Evolutionary conservation across 2,888 invertebrate genomes (phyloP).

Genomic region (Bellardia pandia): DNA sequence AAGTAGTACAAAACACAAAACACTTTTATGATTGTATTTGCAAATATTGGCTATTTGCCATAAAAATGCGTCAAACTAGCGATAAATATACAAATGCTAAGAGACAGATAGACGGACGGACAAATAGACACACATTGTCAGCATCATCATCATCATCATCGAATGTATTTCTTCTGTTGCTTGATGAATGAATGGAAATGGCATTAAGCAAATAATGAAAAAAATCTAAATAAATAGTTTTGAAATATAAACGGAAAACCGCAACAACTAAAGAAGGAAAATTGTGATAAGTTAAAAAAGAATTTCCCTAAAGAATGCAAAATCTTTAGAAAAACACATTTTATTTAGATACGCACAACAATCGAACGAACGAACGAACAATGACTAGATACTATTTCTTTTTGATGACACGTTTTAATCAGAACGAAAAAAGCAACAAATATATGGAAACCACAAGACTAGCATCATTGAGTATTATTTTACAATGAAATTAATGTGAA

Average conservation of each 20-base stretch:
- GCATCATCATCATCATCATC: slow-evolving; percentile 2
- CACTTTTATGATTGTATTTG: not conserved
- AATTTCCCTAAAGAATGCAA: slow-evolving; percentile 47
- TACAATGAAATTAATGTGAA: slow-evolving; percentile 23
- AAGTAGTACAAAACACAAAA: not conserved
- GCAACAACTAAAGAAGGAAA: slow-evolving; percentile 13
- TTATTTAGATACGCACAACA: not conserved
- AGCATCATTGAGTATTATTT: not conserved
- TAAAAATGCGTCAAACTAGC: slow-evolving; percentile 41
- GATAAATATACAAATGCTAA: slow-evolving; percentile 33
- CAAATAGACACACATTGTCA: slow-evolving; percentile 13
- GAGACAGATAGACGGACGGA: slow-evolving; percentile 6
- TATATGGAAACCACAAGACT: not conserved
- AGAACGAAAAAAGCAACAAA: not conserved
- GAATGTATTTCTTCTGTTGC: slow-evolving; percentile 6
- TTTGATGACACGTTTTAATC: not conserved
- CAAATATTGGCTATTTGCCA: slow-evolving; percentile 59
- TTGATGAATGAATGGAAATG: slow-evolving; percentile 33
- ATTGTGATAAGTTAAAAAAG: slow-evolving; percentile 46
- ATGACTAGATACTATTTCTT: not conserved
- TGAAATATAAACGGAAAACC: slow-evolving; percentile 24
- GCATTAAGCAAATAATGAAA: slow-evolving; percentile 17
- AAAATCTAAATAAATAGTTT: slow-evolving; percentile 14
- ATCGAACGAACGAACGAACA: not conserved
- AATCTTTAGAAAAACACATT: slow-evolving; percentile 8